Percentiles rank a stretch among this genome's conserved stretches.
Evolutionary conservation across 2,797 vertebrate species (phyloP).

Genomic region (Chaetodon trifasciatus): DNA sequence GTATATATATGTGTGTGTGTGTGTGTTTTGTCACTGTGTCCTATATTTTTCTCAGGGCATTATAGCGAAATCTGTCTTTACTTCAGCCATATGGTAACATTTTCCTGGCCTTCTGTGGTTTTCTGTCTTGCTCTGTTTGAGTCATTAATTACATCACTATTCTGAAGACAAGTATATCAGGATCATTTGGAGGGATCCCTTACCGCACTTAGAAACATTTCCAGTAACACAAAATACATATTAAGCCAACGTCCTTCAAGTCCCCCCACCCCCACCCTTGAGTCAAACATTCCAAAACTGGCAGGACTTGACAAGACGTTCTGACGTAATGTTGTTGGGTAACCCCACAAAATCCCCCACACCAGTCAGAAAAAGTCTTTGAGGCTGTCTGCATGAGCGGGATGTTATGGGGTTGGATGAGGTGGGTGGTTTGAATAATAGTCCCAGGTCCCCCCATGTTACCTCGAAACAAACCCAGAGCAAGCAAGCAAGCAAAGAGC

Average conservation of each 20-base stretch:
- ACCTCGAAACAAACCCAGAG: constrained; percentile 63
- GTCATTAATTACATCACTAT: constrained; percentile 88
- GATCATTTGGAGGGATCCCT: constrained; percentile 74
- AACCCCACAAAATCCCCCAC: constrained; percentile 60
- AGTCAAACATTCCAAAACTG: constrained; percentile 66
- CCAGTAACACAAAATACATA: constrained; percentile 67
- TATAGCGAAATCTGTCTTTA: constrained; percentile 76
- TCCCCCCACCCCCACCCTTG: constrained; percentile 18
- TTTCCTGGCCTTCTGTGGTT: constrained; percentile 80
- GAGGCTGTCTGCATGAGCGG: constrained; percentile 55
- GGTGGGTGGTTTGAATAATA: constrained; percentile 68
- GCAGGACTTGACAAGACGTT: constrained; percentile 65
- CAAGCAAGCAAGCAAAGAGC: constrained; percentile 46
- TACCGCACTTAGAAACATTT: constrained; percentile 78
- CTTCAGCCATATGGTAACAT: constrained; percentile 84
- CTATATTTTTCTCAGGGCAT: constrained; percentile 61
- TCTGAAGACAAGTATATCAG: constrained; percentile 80
- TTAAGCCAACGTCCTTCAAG: constrained; percentile 41
- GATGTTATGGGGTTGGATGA: constrained; percentile 47
- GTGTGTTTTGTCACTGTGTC: constrained; percentile 37
- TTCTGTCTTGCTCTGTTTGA: constrained; percentile 80
- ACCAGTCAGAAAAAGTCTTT: constrained; percentile 54
- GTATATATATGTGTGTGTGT: constrained; percentile 7
- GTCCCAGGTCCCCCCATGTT: constrained; percentile 58
- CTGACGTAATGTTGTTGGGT: constrained; percentile 61